These are phyloP conservation scores for Laupala kohalensis DNA, from an alignment of 1,140 invertebrate genomes.

Conservation along the genomic window DNA sequence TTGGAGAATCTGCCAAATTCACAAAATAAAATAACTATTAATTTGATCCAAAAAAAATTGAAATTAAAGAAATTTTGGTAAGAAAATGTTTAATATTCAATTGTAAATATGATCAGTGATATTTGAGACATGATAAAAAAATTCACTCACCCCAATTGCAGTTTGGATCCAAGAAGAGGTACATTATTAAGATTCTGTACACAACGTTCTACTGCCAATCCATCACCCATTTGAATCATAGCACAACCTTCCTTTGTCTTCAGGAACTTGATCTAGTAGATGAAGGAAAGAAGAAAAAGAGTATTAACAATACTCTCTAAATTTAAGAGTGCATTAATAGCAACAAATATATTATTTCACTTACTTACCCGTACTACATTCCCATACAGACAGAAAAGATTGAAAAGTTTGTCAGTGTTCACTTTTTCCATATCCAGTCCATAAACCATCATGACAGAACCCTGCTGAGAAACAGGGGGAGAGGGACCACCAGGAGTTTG, in stretches of 20 bases:
- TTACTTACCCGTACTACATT: slow-evolving; percentile 85
- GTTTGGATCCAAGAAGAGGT: slow-evolving; percentile 27
- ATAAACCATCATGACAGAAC: slow-evolving; percentile 95
- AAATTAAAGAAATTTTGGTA: background rate
- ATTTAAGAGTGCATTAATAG: background rate
- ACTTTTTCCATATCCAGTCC: slow-evolving; percentile 84
- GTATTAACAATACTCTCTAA: background rate
- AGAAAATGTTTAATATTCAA: background rate
- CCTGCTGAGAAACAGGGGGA: slow-evolving; percentile 45
- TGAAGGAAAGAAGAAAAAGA: background rate
- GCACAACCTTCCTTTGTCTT: slow-evolving; percentile 97
- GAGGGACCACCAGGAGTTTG: slow-evolving; percentile 28
- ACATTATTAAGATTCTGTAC: slow-evolving; percentile 90
- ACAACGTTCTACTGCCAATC: slow-evolving; percentile 83
- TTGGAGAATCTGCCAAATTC: slow-evolving; percentile 87
- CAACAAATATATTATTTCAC: background rate
- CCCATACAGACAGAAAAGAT: slow-evolving; percentile 95
- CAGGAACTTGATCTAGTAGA: slow-evolving; percentile 86
- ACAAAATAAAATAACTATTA: background rate
- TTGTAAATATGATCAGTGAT: too few species aligned
- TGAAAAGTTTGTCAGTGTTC: slow-evolving; percentile 95
- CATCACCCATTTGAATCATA: slow-evolving; percentile 99
- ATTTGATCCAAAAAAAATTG: background rate
- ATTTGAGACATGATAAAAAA: background rate
- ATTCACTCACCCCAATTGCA: slow-evolving; percentile 33